Evolutionary conservation across 2,113 vertebrate species (phyloP).

Genomic region (Gymnarchus niloticus): DNA sequence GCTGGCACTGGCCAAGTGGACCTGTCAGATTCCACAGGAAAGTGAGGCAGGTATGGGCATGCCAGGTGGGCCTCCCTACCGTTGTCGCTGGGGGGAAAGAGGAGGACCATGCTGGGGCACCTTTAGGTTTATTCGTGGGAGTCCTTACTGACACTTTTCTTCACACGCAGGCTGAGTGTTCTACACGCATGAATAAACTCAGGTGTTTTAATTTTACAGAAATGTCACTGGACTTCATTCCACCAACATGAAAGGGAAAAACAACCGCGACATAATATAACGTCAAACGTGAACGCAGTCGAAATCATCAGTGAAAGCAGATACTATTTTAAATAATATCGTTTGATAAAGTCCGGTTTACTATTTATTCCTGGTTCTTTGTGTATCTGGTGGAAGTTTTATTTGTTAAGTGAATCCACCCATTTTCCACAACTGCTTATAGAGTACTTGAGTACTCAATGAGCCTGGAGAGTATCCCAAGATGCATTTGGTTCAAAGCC

Average conservation of each 20-base stretch:
- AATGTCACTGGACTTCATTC: neutral
- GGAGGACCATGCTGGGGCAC: neutral
- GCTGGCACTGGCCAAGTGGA: slow-evolving; percentile 1
- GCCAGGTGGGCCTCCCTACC: slow-evolving; percentile 23
- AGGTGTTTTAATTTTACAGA: slow-evolving; percentile 6
- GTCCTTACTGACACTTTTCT: neutral
- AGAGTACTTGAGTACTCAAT: neutral
- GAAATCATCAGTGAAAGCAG: neutral
- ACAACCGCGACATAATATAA: neutral
- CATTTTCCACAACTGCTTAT: neutral
- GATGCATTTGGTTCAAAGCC: neutral
- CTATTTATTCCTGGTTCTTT: neutral
- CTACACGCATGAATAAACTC: neutral
- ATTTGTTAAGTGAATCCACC: neutral
- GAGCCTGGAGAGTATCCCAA: neutral
- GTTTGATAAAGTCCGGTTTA: no score
- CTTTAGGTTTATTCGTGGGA: neutral
- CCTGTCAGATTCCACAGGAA: slow-evolving; percentile 39
- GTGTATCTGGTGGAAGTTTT: neutral
- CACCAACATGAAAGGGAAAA: neutral
- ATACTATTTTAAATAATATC: neutral
- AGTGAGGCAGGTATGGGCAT: slow-evolving; percentile 37
- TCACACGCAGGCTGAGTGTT: neutral
- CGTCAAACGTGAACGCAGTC: neutral
- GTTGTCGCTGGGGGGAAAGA: neutral